Conservation (phyloP, 2,113 vertebrate genomes). For the Charina bottae region DNA sequence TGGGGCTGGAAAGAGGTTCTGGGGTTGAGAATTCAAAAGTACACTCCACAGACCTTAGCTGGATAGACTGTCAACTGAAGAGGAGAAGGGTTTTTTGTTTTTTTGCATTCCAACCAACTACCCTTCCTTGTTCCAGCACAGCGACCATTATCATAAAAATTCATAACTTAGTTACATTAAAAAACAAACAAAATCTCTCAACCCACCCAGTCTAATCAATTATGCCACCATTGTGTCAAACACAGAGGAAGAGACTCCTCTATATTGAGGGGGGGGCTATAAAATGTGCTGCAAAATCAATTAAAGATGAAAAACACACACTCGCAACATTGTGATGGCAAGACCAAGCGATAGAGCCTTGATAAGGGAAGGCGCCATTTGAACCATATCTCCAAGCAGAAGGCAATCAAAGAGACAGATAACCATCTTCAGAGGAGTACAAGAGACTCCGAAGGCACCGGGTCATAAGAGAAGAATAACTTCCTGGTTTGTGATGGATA, state of each 20-base stretch:
- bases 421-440: constrained; percentile 79
- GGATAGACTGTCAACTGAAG: neutral
- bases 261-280: neutral
- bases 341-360: constrained; percentile 80
- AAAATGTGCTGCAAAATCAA: constrained; percentile 47
- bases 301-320: constrained; percentile 63
- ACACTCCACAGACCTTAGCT: neutral
- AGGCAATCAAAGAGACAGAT: constrained; percentile 78
- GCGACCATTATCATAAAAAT: neutral
- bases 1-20: neutral
- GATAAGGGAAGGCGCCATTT: constrained; percentile 83
- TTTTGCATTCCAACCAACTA: neutral
- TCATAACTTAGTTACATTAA: neutral
- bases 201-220: neutral
- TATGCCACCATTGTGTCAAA: neutral
- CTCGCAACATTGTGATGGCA: constrained; percentile 71
- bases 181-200: neutral
- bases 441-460: constrained; percentile 58
- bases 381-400: constrained; percentile 77
- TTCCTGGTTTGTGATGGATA: constrained; percentile 71
- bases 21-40: neutral
- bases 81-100: neutral
- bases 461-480: constrained; percentile 66
- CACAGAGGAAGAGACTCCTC: constrained; percentile 30
- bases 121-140: neutral